Percentiles rank a stretch among this genome's conserved stretches.
These are phyloP conservation scores for Caradrina clavipalpis DNA, from an alignment of 2,888 invertebrate genomes.

Conservation along the genomic window DNA sequence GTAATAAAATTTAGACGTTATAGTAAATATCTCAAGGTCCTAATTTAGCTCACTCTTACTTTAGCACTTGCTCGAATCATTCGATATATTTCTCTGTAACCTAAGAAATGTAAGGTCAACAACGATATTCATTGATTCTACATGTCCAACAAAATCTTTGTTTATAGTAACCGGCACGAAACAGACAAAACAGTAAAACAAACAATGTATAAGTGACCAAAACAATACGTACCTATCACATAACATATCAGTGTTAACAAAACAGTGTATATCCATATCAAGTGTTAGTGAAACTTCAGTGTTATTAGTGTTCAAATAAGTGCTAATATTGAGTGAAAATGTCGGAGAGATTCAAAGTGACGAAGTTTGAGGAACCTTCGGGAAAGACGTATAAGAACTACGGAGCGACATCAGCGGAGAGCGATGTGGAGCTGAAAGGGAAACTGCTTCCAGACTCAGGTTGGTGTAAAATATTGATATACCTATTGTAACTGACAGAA, in stretches of 20 bases:
- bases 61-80: not conserved
- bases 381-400: constrained; percentile 90
- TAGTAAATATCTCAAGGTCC: not conserved
- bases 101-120: not conserved
- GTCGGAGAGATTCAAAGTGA: constrained; percentile 92
- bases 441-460: constrained; percentile 86
- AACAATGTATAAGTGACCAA: constrained; percentile 50
- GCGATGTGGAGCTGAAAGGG: constrained; percentile 85
- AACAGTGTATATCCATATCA: constrained; percentile 60
- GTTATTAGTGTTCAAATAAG: constrained; percentile 50
- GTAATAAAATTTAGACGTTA: not conserved
- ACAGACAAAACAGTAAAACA: constrained; percentile 14
- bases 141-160: constrained; percentile 33
- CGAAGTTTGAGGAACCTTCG: constrained; percentile 90
- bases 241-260: constrained; percentile 51
- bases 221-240: constrained; percentile 43
- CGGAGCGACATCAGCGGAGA: constrained; percentile 90
- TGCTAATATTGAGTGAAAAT: constrained; percentile 78
- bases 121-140: not conserved
- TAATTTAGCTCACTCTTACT: no score
- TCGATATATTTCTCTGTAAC: not conserved
- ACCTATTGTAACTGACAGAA: not conserved
- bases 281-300: constrained; percentile 53
- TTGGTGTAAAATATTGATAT: constrained; percentile 66
- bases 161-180: constrained; percentile 44